These are phyloP conservation scores for Triplophysa rosa DNA, from an alignment of 2,113 vertebrate species.

Conservation along the genomic window DNA sequence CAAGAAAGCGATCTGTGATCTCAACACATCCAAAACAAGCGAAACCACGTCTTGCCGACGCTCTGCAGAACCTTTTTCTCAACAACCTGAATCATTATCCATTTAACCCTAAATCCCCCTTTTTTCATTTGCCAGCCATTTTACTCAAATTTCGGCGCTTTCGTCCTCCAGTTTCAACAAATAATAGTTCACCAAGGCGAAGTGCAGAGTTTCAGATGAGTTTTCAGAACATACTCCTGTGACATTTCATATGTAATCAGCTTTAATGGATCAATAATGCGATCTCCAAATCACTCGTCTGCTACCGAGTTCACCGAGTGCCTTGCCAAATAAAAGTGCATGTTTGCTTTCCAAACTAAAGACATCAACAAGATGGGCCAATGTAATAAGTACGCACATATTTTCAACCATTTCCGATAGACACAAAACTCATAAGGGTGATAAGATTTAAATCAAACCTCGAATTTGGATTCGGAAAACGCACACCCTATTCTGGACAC, in stretches of 20 bases:
- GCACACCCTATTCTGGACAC: too few relatives aligned
- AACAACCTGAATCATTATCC: slow-evolving; percentile 38
- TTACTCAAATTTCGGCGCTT: slow-evolving; percentile 7
- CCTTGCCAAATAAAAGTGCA: slow-evolving; percentile 2
- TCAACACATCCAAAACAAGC: slow-evolving; percentile 46
- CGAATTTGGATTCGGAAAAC: too few relatives aligned
- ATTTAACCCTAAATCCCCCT: slow-evolving; percentile 19
- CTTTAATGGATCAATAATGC: slow-evolving; percentile 36
- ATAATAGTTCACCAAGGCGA: slow-evolving; percentile 8
- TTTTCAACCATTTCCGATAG: too few relatives aligned
- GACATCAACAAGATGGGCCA: background rate
- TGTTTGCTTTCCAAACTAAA: slow-evolving; percentile 35
- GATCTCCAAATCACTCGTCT: slow-evolving; percentile 3
- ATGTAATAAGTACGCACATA: background rate
- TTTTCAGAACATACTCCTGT: background rate
- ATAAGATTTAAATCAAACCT: too few relatives aligned
- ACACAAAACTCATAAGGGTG: too few relatives aligned
- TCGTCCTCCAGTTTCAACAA: slow-evolving; percentile 28
- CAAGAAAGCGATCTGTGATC: background rate
- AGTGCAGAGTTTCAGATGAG: slow-evolving; percentile 14
- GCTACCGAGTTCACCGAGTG: background rate
- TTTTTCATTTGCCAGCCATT: slow-evolving; percentile 20
- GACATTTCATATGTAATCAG: slow-evolving; percentile 31
- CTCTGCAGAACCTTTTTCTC: slow-evolving; percentile 11
- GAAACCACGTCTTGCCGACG: slow-evolving; percentile 30